Base-by-base conservation (phyloP, 2,113 vertebrate species). In the cattle (Bos taurus) region DNA sequence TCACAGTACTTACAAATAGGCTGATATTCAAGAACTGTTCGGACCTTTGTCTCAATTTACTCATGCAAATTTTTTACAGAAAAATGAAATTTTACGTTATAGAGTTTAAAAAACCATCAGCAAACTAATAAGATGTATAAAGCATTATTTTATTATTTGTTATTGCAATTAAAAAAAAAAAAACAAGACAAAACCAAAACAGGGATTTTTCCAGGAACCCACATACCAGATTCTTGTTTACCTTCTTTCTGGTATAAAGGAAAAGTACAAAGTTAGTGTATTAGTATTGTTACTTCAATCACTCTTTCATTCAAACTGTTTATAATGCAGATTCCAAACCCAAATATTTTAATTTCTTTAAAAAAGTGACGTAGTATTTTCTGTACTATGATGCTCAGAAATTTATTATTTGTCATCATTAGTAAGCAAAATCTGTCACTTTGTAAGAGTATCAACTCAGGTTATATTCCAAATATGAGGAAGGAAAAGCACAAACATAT, bases 261-360 rank as follows among this genome's bases (percentile, higher is more conserved):
- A 95, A 97, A 97, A 95, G n/a, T 40, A 57, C 0, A 89, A 82
- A 96, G 74, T 87, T 96, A 97, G 64, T 60, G 77, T 77, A 40
- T 71, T 43, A 94, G 56, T 23, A 94, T 43, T 56, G 71, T 59
- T 23, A 88, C 60, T 93, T 88, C 48, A 94, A 94, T 62, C 52
- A 95, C 52, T 90, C 28, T 90, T 88, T 87, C 36, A 96, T 92
- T 78, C 28, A 82, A 82, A 91, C 13, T 91, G 23, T 19, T 95
- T 95, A 94, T 87, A 84, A 89, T 54, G 36, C 59, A 78, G 7
- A 93, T 78, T 92, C 86, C 50, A 96, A 83, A 97, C 6, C 19
- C 26, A 52, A 67, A 25, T 0, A 88, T 83, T 87, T 95, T 71
- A 85, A 56, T 81, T 95, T 92, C 23, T 84, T 82, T 82, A 67